A percentile compares a stretch with the other conserved stretches of the same genome.
Conservation (phyloP, 2,113 vertebrate genomes). For the Probosciger aterrimus region DNA sequence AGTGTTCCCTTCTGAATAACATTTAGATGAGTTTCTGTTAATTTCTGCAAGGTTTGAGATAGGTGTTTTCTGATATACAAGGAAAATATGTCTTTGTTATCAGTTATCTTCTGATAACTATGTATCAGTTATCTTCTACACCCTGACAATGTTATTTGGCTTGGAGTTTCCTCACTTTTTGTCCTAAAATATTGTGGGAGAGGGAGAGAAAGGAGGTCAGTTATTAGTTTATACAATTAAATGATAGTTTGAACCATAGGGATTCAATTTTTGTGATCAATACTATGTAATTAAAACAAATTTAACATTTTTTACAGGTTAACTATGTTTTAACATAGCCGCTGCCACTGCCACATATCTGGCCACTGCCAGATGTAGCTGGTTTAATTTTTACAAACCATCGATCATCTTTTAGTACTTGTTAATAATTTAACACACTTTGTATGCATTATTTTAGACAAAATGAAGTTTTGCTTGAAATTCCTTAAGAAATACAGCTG, state of each 20-base stretch:
- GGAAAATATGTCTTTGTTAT: not conserved
- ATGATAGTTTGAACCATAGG: rapidly evolving
- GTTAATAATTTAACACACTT: not conserved
- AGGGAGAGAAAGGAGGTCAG: not conserved
- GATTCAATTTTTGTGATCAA: not conserved
- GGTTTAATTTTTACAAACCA: not conserved
- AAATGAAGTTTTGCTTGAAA: not conserved
- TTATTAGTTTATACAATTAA: not conserved
- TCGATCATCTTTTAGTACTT: not conserved
- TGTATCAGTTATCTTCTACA: not conserved
- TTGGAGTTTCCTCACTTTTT: not conserved
- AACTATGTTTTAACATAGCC: not conserved
- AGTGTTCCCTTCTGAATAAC: not conserved
- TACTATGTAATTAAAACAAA: not conserved
- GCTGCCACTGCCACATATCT: not conserved
- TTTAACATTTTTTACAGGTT: not conserved
- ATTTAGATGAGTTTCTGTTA: not conserved
- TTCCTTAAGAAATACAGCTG: not conserved
- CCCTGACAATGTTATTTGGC: not conserved
- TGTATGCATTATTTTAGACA: not conserved
- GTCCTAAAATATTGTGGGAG: not conserved
- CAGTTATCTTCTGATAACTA: not conserved
- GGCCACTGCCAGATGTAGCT: not conserved
- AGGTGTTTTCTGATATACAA: not conserved
- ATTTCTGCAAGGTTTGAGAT: not conserved